Evolutionary conservation across 2,888 invertebrate species (phyloP), one percentile per base, ranked within the genome.

Genomic region (Rhaphigaster nebulosa): DNA sequence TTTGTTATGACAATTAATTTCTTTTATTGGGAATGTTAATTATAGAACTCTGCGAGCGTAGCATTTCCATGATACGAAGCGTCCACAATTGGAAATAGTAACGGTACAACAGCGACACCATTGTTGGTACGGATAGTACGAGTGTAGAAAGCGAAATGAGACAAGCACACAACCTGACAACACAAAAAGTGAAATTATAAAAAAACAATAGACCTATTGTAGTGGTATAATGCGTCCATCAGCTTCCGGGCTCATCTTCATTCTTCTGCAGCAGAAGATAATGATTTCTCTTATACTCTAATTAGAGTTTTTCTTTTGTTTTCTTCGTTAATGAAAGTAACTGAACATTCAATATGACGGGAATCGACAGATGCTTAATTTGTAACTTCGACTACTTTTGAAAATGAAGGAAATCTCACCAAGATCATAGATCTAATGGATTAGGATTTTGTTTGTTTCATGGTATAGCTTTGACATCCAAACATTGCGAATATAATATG

Each of bases 141-240:
- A 20, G 70, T 20, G 8, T 38, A 76, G 70, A 76, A 76, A 76
- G 70, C 70, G 70, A 76, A 76, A 76, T 76, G 38, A 76, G 38
- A 76, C 70, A 76, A 76, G 38, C 29, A 29, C 3, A 29, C 29
- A 29, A 60, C n/a, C 8, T n/a, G n/a, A 18, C 70, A 70, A 34
- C 5, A 34, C 70, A 34, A 70, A 15, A 76, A 76, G 70, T 76
- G 70, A 76, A 76, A 76, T 76, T 38, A 76, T 20, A 76, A 38
- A 76, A 76, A 76, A 76, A 76, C 70, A 76, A 76, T 76, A 10
- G 70, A 76, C 8, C 70, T 23, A 76, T 76, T 76, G 70, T 76
- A 1, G 34, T 20, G 34, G 70, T 76, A 20, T 76, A 76, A 76
- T 76, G 70, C 70, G 34, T 38, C 70, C 38, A 76, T 76, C 70